Conservation (phyloP, 2,113 vertebrate genomes). For the Delphinus delphis region DNA sequence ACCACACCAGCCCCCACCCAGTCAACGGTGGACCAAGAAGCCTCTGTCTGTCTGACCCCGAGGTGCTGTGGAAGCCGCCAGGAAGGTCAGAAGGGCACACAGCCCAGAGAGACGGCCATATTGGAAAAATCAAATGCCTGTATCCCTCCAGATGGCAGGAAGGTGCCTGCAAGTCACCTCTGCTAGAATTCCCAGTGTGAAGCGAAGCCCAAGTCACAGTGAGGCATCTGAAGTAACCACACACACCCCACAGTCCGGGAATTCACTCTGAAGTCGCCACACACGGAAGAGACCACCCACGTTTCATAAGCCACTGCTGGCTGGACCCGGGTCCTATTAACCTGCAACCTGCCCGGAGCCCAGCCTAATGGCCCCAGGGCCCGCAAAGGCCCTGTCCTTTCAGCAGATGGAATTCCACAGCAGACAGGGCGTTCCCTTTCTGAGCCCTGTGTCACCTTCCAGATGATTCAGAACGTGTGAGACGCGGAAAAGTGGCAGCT, state of each 20-base stretch:
- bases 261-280: not conserved
- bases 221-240: accelerated
- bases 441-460: not conserved
- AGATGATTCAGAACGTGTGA: not conserved
- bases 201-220: no score
- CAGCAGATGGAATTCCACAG: accelerated
- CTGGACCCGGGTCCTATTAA: accelerated
- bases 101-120: accelerated
- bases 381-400: accelerated
- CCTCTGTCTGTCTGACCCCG: no score
- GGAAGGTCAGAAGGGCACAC: not conserved
- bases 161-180: not conserved
- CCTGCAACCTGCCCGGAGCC: not conserved
- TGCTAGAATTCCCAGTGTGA: not conserved
- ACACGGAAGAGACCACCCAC: not conserved
- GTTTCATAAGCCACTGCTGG: not conserved
- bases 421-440: accelerated
- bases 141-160: accelerated
- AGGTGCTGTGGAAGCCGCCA: accelerated
- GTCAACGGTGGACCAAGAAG: accelerated
- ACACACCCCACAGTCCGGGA: not conserved
- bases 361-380: no score
- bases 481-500: accelerated
- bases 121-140: accelerated
- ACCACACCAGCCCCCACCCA: not conserved